A percentile compares a stretch with the other conserved stretches of the same genome.
Evolutionary conservation across 1,140 invertebrate genomes (phyloP).

Genomic region (Drosophila repletoides): DNA sequence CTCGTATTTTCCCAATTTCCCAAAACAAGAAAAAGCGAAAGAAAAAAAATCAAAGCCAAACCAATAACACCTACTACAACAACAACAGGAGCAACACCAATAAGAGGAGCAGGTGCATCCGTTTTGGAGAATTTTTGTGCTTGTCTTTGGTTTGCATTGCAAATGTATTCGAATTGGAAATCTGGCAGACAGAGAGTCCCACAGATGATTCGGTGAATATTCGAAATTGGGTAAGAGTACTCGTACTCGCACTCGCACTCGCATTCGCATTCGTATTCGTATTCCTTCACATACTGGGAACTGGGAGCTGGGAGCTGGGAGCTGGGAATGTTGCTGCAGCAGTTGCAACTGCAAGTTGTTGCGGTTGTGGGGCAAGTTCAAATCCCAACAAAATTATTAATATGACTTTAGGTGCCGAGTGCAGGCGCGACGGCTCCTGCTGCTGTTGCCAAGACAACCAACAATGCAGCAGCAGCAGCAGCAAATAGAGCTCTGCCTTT

Average conservation of each 20-base stretch:
- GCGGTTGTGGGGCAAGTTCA: constrained; percentile 42
- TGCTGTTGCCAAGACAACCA: constrained; percentile 60
- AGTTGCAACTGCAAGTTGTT: constrained; percentile 29
- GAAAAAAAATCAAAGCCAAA: constrained; percentile 17
- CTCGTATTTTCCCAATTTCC: not conserved
- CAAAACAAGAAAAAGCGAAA: not conserved
- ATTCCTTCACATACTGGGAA: constrained; percentile 17
- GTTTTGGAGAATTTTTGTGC: constrained; percentile 20
- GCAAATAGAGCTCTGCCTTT: no score
- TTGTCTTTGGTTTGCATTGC: constrained; percentile 40
- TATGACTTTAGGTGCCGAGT: constrained; percentile 65
- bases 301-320: no score
- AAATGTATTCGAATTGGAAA: constrained; percentile 40
- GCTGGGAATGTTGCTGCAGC: constrained; percentile 16
- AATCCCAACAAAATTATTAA: constrained; percentile 77
- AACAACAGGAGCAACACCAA: constrained; percentile 2
- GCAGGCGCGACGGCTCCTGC: constrained; percentile 9
- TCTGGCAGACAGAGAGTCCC: not conserved
- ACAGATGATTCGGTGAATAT: constrained; percentile 39
- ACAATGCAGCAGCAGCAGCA: constrained; percentile 33
- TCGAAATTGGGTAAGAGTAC: constrained; percentile 33
- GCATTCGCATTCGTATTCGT: not conserved
- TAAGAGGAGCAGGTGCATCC: constrained; percentile 27
- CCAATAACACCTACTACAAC: not conserved
- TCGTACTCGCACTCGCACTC: constrained; percentile 10